Conservation (phyloP, 1,140 invertebrate species). For the Elymnias hypermnestra region DNA sequence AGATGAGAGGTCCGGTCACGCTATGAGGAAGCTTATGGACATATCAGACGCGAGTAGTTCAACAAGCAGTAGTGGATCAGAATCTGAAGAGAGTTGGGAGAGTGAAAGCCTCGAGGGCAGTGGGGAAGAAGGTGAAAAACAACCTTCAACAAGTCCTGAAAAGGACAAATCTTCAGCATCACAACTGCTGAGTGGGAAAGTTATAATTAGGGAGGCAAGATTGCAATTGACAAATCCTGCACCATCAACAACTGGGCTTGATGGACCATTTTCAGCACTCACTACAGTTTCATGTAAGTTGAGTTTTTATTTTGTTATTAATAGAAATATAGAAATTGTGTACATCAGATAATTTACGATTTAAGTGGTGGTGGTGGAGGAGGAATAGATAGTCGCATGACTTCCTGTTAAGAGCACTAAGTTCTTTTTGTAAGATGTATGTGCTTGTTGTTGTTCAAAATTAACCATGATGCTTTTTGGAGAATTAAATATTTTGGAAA, state of each 20-base stretch:
- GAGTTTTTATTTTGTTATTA: slow-evolving; percentile 3
- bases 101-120: slow-evolving; percentile 74
- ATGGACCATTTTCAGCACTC: slow-evolving; percentile 81
- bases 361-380: too few relatives aligned
- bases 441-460: too few relatives aligned
- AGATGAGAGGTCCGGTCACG: slow-evolving; percentile 59
- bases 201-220: slow-evolving; percentile 83
- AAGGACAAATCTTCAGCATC: slow-evolving; percentile 72
- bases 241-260: slow-evolving; percentile 68
- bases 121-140: slow-evolving; percentile 72
- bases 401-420: too few relatives aligned
- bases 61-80: slow-evolving; percentile 65
- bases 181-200: slow-evolving; percentile 78
- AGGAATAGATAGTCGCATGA: too few relatives aligned
- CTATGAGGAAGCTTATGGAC: slow-evolving; percentile 65
- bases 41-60: slow-evolving; percentile 68
- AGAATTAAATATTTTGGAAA: too few relatives aligned
- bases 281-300: slow-evolving; percentile 54
- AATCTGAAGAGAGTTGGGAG: slow-evolving; percentile 73
- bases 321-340: too few relatives aligned
- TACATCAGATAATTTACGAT: too few relatives aligned
- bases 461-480: too few relatives aligned
- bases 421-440: too few relatives aligned
- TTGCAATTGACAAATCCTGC: slow-evolving; percentile 79
- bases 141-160: slow-evolving; percentile 55